These are phyloP conservation scores for Pyrgilauda ruficollis DNA, from an alignment of 2,113 vertebrate genomes.

Conservation along the genomic window DNA sequence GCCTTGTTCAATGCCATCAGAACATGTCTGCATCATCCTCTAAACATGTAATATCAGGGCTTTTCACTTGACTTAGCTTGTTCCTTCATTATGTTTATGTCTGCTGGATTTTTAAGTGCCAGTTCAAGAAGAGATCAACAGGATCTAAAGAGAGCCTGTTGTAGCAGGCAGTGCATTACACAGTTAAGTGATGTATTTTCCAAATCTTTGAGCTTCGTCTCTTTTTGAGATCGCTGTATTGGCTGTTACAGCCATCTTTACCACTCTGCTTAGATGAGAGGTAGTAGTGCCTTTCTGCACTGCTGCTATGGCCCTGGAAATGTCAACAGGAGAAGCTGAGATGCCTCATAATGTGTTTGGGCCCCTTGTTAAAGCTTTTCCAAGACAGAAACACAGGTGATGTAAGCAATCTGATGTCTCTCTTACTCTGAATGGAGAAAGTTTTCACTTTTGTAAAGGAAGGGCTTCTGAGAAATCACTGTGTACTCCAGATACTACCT, in stretches of 20 bases:
- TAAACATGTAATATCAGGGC: neutral
- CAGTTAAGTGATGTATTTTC: neutral
- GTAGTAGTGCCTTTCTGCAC: neutral
- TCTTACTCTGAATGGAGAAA: neutral
- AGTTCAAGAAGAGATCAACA: neutral
- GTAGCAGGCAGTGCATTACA: neutral
- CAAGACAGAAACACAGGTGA: neutral
- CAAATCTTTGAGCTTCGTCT: neutral
- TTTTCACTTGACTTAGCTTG: neutral
- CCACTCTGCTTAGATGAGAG: neutral
- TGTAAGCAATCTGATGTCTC: neutral
- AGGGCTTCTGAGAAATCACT: neutral
- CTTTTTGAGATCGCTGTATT: neutral
- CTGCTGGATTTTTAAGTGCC: neutral
- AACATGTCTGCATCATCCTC: neutral
- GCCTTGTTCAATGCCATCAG: neutral
- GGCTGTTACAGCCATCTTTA: neutral
- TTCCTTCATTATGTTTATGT: neutral
- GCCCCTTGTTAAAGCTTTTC: neutral
- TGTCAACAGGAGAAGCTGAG: neutral
- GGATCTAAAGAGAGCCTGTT: neutral
- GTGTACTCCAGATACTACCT: neutral
- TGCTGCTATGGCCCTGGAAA: neutral
- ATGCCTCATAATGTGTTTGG: neutral
- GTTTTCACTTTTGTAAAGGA: neutral